These are phyloP conservation scores for Neria commutata DNA, from an alignment of 2,888 invertebrate genomes.

Conservation along the genomic window DNA sequence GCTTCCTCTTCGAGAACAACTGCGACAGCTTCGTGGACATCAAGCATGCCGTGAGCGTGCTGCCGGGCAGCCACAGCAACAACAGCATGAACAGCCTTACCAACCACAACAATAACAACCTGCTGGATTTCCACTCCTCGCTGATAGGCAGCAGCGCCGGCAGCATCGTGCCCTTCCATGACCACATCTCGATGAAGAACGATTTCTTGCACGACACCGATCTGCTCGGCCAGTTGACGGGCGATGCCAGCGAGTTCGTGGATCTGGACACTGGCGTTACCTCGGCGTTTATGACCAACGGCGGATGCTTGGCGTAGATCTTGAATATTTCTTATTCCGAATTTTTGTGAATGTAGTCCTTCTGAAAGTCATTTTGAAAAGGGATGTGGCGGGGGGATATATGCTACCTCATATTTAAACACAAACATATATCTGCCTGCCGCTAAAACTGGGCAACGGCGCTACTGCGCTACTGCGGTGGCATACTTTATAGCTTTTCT, in stretches of 20 bases:
- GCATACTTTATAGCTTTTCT: too few species aligned
- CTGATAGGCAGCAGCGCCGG: slow-evolving; percentile 39
- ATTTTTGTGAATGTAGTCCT: too few species aligned
- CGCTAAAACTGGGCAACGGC: too few species aligned
- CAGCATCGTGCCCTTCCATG: slow-evolving; percentile 50
- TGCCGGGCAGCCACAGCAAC: slow-evolving; percentile 44
- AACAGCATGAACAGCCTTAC: slow-evolving; percentile 39
- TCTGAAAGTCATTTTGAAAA: too few species aligned
- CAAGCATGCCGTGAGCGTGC: slow-evolving; percentile 56
- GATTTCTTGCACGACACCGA: slow-evolving; percentile 52
- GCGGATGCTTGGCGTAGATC: slow-evolving; percentile 61
- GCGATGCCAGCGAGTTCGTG: slow-evolving; percentile 58
- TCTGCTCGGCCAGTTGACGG: slow-evolving; percentile 53
- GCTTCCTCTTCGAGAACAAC: slow-evolving; percentile 59
- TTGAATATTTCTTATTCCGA: too few species aligned
- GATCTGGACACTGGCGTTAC: slow-evolving; percentile 59
- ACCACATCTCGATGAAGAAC: slow-evolving; percentile 58
- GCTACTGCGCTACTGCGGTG: too few species aligned
- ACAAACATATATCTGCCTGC: too few species aligned
- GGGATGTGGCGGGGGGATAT: too few species aligned
- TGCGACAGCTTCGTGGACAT: slow-evolving; percentile 57
- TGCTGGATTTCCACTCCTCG: slow-evolving; percentile 41
- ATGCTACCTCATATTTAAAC: not conserved
- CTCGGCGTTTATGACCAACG: slow-evolving; percentile 58
- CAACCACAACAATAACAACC: slow-evolving; percentile 32